These are phyloP conservation scores for Philhelius pedissequus DNA, from an alignment of 2,888 invertebrate species.

Conservation along the genomic window DNA sequence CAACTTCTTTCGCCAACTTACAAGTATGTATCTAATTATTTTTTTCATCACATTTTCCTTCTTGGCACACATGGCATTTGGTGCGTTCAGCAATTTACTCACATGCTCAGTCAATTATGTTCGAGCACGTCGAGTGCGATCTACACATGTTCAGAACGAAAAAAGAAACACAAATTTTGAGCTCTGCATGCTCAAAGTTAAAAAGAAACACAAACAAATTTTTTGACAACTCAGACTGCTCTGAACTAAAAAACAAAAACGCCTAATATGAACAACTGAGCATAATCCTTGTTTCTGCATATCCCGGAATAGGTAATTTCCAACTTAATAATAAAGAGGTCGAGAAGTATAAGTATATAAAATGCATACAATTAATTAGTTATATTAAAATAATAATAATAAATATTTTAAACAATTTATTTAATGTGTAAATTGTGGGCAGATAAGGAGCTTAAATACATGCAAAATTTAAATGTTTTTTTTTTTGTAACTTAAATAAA, in stretches of 20 bases:
- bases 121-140: no score
- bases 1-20: no score
- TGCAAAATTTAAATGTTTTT: background rate
- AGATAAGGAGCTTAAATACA: slow-evolving; percentile 19
- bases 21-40: no score
- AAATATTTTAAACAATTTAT: background rate
- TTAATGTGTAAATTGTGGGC: slow-evolving; percentile 21
- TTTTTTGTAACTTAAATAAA: slow-evolving; percentile 16
- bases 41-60: no score
- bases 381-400: background rate
- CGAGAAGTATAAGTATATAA: background rate
- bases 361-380: background rate
- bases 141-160: no score
- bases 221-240: no score
- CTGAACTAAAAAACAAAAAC: background rate
- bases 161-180: no score
- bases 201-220: no score
- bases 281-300: background rate
- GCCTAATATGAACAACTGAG: background rate
- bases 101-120: no score
- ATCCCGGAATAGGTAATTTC: background rate
- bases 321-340: background rate
- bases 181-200: no score
- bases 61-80: no score
- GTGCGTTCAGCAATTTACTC: no score